Evolutionary conservation across 2,113 vertebrate species (phyloP), one percentile per base, ranked within the genome.

Genomic region (Cyprinodon brontotheroides): DNA sequence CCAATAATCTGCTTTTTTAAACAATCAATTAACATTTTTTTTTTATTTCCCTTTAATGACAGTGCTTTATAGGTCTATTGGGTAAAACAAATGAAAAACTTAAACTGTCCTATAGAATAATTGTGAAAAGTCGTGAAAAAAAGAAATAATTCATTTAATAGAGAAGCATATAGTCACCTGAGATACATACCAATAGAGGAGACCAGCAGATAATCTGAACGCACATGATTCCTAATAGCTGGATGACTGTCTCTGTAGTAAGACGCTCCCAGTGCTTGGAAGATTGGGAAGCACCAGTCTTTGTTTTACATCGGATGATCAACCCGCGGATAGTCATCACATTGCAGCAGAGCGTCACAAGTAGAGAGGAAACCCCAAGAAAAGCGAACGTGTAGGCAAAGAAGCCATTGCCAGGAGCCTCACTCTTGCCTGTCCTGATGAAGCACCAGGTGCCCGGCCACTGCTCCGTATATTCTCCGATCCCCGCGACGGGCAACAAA

Each of bases 401-500:
- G 81, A 96, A 92, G 36, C 89, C 83, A 79, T 93, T 96, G 4
- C 95, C 95, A 0, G 86, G 36, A 4, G 90, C 65, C 2, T 79
- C 6, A 5, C 77, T 70, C 43, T 94, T 85, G 9, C 93, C 93
- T 0, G 94, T 93, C 93, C 94, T 94, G 86, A 99, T 98, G 77
- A 99, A 99, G 90, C 98, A 99, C 97, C 97, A 99, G 0, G 97
- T 99, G 14, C 97, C 97, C 0, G 98, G 98, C 97, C 97, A 98
- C 92, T 99, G 98, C n/a, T 93, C 75, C 0, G 93, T 90, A 87
- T 99, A 99, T 11, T 89, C 81, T 2, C 98, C 98, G 40, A 98
- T 91, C 0, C 97, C 96, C 0, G 87, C 65, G 1, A 97, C 11
- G 1, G 98, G 98, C 91, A 99, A 53, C 62, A 98, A 91, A n/a